These are phyloP conservation scores for Podargus strigoides DNA, from an alignment of 2,797 vertebrate species.

Conservation along the genomic window DNA sequence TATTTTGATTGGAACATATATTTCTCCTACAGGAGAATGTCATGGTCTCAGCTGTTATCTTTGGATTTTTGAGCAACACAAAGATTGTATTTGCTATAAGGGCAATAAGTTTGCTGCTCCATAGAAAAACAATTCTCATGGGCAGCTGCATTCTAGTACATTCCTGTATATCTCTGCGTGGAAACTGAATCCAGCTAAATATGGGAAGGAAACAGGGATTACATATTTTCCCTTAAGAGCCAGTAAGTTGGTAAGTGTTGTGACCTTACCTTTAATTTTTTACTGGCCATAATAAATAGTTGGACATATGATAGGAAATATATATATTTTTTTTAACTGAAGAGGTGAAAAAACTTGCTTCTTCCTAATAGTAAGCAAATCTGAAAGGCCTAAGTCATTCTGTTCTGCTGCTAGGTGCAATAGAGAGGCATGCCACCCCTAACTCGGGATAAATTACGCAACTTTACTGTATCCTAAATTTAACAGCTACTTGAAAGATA, in stretches of 20 bases:
- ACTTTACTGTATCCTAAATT: not conserved
- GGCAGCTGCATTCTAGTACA: not conserved
- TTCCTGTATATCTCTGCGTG: not conserved
- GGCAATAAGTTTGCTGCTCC: not conserved
- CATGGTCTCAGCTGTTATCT: not conserved
- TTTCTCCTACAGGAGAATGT: not conserved
- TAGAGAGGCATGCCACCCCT: not conserved
- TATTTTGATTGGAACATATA: not conserved
- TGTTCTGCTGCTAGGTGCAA: not conserved
- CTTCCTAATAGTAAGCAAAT: not conserved
- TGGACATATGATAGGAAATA: not conserved
- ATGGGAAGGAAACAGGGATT: not conserved
- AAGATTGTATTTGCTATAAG: not conserved
- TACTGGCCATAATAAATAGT: not conserved
- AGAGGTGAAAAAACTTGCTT: not conserved
- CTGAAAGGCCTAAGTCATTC: not conserved
- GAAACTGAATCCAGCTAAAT: not conserved
- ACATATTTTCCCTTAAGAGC: not conserved
- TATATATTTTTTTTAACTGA: not conserved
- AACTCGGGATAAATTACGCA: not conserved
- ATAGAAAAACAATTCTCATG: not conserved
- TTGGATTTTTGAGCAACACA: not conserved
- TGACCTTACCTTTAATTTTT: not conserved
- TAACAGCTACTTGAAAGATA: constrained; percentile 29
- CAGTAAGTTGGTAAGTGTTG: not conserved